Conservation (phyloP, 2,797 vertebrate species). For the Coreius guichenoti region DNA sequence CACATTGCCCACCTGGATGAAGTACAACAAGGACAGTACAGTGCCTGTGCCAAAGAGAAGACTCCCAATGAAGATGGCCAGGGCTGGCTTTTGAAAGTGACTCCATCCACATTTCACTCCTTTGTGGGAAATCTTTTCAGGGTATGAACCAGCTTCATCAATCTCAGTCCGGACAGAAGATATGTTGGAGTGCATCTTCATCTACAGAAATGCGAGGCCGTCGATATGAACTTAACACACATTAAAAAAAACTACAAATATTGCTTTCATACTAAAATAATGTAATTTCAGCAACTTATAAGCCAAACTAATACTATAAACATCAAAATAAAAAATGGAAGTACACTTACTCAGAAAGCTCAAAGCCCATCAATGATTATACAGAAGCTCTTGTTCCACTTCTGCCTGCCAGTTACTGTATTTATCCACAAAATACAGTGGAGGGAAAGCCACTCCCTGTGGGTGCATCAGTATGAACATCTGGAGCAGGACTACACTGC, state of each 20-base stretch:
- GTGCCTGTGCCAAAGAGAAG: slow-evolving; percentile 48
- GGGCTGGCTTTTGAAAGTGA: slow-evolving; percentile 54
- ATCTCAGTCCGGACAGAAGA: slow-evolving; percentile 25
- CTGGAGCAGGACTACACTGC: slow-evolving; percentile 45
- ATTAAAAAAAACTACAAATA: not conserved
- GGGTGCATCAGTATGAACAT: slow-evolving; percentile 42
- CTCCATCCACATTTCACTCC: slow-evolving; percentile 51
- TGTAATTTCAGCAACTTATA: not conserved
- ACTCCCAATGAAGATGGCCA: slow-evolving; percentile 41
- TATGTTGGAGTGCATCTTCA: slow-evolving; percentile 38
- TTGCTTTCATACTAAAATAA: not conserved
- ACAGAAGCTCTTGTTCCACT: slow-evolving; percentile 22
- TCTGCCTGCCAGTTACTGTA: slow-evolving; percentile 36
- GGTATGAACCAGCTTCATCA: slow-evolving; percentile 6
- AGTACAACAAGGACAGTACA: slow-evolving; percentile 51
- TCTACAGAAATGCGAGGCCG: not conserved
- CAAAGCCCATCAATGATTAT: slow-evolving; percentile 8
- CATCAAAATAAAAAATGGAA: not conserved
- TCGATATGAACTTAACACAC: not conserved
- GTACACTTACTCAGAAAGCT: slow-evolving; percentile 29
- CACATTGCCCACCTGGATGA: slow-evolving; percentile 45
- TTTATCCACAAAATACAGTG: slow-evolving; percentile 41
- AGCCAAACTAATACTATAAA: not conserved
- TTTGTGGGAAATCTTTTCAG: slow-evolving; percentile 3
- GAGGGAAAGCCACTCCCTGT: slow-evolving; percentile 37